A percentile compares a stretch with the other conserved stretches of the same genome.
These are phyloP conservation scores for Pyralis farinalis DNA, from an alignment of 2,888 invertebrate species.

Conservation along the genomic window DNA sequence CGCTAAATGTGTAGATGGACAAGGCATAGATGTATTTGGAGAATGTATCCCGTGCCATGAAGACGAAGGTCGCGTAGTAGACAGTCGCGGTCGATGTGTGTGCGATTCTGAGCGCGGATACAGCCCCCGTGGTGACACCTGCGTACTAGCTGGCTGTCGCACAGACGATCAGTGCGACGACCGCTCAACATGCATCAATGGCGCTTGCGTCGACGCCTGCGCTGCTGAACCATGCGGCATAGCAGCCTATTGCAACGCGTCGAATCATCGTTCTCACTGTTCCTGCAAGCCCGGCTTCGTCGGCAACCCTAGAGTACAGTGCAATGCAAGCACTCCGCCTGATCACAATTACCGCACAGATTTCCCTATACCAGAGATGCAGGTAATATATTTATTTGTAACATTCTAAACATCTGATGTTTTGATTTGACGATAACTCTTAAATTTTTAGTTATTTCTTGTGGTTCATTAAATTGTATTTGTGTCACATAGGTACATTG, in stretches of 20 bases:
- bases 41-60: slow-evolving; percentile 88
- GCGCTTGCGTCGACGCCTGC: slow-evolving; percentile 91
- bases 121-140: slow-evolving; percentile 88
- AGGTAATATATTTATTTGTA: slow-evolving; percentile 47
- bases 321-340: slow-evolving; percentile 76
- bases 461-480: slow-evolving; percentile 4
- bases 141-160: slow-evolving; percentile 88
- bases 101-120: slow-evolving; percentile 90
- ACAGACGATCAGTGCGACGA: slow-evolving; percentile 88
- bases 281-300: slow-evolving; percentile 88
- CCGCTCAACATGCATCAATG: slow-evolving; percentile 88
- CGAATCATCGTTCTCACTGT: slow-evolving; percentile 88
- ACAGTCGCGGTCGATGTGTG: slow-evolving; percentile 89
- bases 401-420: too few relatives aligned
- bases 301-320: slow-evolving; percentile 88
- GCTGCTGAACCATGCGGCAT: slow-evolving; percentile 86
- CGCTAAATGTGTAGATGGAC: slow-evolving; percentile 88
- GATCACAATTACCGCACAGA: slow-evolving; percentile 83
- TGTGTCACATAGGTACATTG: slow-evolving; percentile 85
- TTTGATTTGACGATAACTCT: too few relatives aligned
- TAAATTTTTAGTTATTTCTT: neutral
- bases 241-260: slow-evolving; percentile 89
- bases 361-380: slow-evolving; percentile 92
- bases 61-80: slow-evolving; percentile 87
- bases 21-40: slow-evolving; percentile 88